phyloP scores from a whole-genome alignment of 1,140 invertebrate species.

The Hirudo medicinalis region DNA sequence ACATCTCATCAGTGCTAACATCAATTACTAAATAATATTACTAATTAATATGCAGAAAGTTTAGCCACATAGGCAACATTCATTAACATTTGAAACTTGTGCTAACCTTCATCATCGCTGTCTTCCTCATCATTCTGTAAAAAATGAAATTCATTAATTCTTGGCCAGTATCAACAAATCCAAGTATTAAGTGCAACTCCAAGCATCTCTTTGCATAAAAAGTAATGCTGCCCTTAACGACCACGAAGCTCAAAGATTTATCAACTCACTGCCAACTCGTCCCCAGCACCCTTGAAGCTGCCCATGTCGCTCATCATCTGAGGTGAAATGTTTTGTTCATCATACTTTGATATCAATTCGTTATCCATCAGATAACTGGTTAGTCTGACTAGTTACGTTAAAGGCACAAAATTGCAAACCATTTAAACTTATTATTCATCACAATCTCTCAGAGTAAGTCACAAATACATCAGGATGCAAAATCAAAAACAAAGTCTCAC shows the following conservation, averaged over 20 bases:
- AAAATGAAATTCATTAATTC: not conserved
- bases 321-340: not conserved
- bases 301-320: conserved; percentile 19
- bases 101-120: conserved; percentile 18
- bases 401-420: too few species aligned
- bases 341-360: not conserved
- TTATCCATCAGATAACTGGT: not conserved
- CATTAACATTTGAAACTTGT: not conserved
- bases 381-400: not conserved
- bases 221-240: not conserved
- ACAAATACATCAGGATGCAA: not conserved
- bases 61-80: too few species aligned
- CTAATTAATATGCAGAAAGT: too few species aligned
- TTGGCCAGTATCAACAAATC: not conserved
- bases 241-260: not conserved
- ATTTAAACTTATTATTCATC: not conserved
- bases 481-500: conserved; percentile 35
- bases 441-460: not conserved
- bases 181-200: too few species aligned
- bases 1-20: too few species aligned
- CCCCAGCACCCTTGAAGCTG: conserved; percentile 15
- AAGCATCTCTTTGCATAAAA: not conserved
- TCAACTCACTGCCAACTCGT: conserved; percentile 9
- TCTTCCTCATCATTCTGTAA: conserved; percentile 14
- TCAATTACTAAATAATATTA: too few species aligned